Base-by-base conservation (phyloP, 2,797 vertebrate genomes). In the Sciurus vulgaris region DNA sequence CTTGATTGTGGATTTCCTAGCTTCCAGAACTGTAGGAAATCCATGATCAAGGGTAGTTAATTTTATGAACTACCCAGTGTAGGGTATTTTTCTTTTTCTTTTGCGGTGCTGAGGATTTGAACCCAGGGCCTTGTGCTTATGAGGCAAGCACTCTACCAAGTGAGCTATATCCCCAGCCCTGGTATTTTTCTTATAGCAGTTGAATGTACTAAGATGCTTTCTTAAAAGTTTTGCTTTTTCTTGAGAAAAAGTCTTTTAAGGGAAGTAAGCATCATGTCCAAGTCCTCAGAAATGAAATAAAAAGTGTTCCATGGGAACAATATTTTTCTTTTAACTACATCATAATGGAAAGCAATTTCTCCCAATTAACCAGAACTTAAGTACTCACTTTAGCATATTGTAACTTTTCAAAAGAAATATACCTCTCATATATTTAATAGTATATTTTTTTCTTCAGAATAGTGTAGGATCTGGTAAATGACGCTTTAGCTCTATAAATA, bases 351-450 rank as follows among this genome's bases (percentile, higher is more conserved):
- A 47, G 28, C 56, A 74, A 3, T 96, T 86, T 88, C 56, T 96
- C 72, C 59, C 65, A 69, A 47, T 82, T 88, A 81, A 47, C 33
- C 22, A 89, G 51, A 88, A 41, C 6, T 61, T 90, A 82, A 85
- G 38, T 79, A 89, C 22, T 94, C 30, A 87, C 70, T 65, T 14
- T 73, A 85, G n/a, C 28, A 49, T 89, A 81, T 69, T 70, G 11
- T 88, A 86, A 63, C 69, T 78, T 95, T 97, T 96, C 35, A 77
- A 74, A 84, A 92, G 35, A 96, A 96, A 90, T 63, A 1, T 26
- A 85, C 77, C 82, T 95, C 78, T 67, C 35, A 76, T 78, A 41
- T 78, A 85, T 74, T 94, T 93, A 54, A 51, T 30, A 70, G 17
- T 67, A 9, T 78, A 78, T 78, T 87, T 95, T 67, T 22, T 92